phyloP scores from a whole-genome alignment of 2,797 vertebrate species.

The Bufotes viridis region DNA sequence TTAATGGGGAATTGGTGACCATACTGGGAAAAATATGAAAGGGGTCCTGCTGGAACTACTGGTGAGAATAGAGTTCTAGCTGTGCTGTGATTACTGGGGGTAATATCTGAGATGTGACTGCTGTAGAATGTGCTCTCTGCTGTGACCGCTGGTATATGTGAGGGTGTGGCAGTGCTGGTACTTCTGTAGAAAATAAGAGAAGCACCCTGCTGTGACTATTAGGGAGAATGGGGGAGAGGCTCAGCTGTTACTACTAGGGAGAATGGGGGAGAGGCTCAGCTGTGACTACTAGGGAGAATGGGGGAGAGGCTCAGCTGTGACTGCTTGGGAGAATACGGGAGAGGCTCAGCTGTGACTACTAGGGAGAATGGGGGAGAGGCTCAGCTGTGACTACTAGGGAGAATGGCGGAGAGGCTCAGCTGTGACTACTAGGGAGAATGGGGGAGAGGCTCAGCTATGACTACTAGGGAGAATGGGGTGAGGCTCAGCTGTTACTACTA shows the following conservation, averaged over 20 bases:
- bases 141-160: not conserved
- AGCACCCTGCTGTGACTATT: not conserved
- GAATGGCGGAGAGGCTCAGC: too few species aligned
- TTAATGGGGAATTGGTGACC: too few species aligned
- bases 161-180: not conserved
- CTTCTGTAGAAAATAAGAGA: not conserved
- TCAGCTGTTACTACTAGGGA: not conserved
- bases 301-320: not conserved
- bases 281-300: not conserved
- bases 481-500: not conserved
- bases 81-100: not conserved
- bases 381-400: not conserved
- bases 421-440: not conserved
- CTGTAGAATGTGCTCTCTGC: not conserved
- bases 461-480: too few species aligned
- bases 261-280: not conserved
- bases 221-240: not conserved
- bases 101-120: not conserved
- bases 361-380: not conserved
- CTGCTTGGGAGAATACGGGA: too few species aligned
- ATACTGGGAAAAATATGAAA: too few species aligned
- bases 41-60: not conserved
- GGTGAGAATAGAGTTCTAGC: not conserved
- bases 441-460: not conserved
- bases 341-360: not conserved